phyloP scores from a whole-genome alignment of 2,797 vertebrate genomes.

The Spinibarbus caldwelli region DNA sequence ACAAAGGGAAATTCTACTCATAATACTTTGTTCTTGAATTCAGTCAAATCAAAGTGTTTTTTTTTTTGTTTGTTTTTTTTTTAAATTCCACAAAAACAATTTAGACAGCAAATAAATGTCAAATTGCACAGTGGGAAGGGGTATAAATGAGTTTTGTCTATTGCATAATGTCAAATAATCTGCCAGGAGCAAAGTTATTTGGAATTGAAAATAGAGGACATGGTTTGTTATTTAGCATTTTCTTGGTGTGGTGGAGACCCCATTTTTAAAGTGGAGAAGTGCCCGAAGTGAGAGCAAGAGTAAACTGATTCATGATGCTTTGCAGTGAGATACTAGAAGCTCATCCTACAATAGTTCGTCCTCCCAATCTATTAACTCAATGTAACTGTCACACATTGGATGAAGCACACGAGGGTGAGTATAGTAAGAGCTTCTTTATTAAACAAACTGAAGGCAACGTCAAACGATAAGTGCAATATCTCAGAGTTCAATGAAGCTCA shows the following conservation, averaged over 20 bases:
- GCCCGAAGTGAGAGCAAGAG: slow-evolving; percentile 70
- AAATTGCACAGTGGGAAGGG: neutral
- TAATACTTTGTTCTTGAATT: neutral
- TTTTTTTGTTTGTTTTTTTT: neutral
- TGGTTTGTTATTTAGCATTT: neutral
- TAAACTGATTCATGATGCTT: slow-evolving; percentile 78
- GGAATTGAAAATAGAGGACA: neutral
- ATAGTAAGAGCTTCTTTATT: too few species aligned
- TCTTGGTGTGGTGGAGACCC: slow-evolving; percentile 50
- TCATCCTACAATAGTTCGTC: neutral
- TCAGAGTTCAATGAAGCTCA: too few species aligned
- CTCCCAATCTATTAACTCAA: neutral
- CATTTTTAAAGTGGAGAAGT: slow-evolving; percentile 78
- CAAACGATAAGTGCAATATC: too few species aligned
- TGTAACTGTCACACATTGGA: too few species aligned
- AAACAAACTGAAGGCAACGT: too few species aligned
- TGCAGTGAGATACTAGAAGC: slow-evolving; percentile 56
- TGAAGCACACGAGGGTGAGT: too few species aligned
- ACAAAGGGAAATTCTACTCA: too few species aligned
- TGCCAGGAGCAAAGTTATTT: slow-evolving; percentile 17
- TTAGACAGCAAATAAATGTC: neutral
- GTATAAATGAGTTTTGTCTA: neutral
- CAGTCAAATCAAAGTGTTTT: neutral
- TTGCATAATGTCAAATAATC: slow-evolving; percentile 21
- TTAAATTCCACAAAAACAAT: neutral